phyloP scores from a whole-genome alignment of 2,113 vertebrate species.

The Odobenus rosmarus region DNA sequence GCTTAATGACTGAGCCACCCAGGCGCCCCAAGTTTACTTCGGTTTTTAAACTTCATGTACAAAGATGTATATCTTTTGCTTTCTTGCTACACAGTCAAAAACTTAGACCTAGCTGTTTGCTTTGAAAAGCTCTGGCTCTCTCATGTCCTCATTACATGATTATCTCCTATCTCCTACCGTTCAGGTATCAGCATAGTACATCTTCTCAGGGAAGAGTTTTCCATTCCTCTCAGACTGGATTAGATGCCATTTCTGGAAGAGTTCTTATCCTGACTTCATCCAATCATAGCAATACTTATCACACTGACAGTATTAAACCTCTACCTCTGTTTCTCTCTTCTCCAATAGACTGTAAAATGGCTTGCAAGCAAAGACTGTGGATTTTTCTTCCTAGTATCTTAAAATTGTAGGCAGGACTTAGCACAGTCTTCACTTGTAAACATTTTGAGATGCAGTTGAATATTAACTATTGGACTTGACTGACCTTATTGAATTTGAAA shows the following conservation, averaged over 20 bases:
- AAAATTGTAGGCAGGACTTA: not conserved
- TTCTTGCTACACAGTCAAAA: not conserved
- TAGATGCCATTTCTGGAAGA: not conserved
- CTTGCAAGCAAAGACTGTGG: not conserved
- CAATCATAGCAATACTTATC: not conserved
- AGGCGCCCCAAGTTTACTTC: not conserved
- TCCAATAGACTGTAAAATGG: not conserved
- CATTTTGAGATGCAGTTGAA: not conserved
- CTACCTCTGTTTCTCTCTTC: not conserved
- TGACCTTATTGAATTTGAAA: not conserved
- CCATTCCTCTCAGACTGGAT: not conserved
- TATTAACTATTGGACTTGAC: not conserved
- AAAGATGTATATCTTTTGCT: not conserved
- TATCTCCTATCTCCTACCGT: not conserved
- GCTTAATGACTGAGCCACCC: too few species aligned
- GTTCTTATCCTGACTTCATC: not conserved
- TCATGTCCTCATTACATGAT: not conserved
- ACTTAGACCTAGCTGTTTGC: not conserved
- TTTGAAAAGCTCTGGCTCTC: not conserved
- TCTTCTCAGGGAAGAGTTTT: not conserved
- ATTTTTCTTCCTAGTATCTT: not conserved
- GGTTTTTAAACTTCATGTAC: not conserved
- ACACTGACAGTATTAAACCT: not conserved
- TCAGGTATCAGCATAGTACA: not conserved
- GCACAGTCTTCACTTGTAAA: not conserved